phyloP scores from a whole-genome alignment of 2,888 invertebrate species.

The Monochamus alternatus region DNA sequence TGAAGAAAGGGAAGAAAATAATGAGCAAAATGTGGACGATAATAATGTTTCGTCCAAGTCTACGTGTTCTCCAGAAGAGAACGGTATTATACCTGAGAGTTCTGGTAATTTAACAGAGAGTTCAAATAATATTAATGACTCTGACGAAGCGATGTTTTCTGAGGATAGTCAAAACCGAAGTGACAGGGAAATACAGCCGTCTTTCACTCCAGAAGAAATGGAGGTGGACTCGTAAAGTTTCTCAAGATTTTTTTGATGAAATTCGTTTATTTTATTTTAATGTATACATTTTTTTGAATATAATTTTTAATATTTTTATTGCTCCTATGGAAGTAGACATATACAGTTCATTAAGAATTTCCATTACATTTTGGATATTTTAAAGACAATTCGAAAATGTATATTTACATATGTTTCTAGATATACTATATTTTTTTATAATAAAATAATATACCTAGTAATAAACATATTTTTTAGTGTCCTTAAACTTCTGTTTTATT shows the following conservation, averaged over 20 bases:
- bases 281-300: too few species aligned
- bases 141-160: conserved; percentile 26
- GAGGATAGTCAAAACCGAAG: conserved; percentile 11
- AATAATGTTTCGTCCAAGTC: conserved; percentile 12
- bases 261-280: too few species aligned
- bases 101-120: conserved; percentile 10
- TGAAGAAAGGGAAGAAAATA: conserved; percentile 6
- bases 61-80: conserved; percentile 2
- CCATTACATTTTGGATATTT: not conserved
- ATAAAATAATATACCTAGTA: not conserved
- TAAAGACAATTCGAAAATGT: not conserved
- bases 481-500: not conserved
- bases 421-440: conserved; percentile 4
- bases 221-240: conserved; percentile 27
- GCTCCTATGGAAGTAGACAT: not conserved
- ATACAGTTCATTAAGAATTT: too few species aligned
- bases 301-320: too few species aligned
- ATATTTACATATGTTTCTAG: not conserved
- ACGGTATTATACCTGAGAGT: not conserved
- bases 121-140: conserved; percentile 1
- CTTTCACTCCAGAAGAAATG: conserved; percentile 33
- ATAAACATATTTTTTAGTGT: not conserved
- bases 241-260: too few species aligned
- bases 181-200: conserved; percentile 29
- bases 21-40: not conserved